Conservation (phyloP, 2,888 invertebrate species). For the Diarsia brunnea region DNA sequence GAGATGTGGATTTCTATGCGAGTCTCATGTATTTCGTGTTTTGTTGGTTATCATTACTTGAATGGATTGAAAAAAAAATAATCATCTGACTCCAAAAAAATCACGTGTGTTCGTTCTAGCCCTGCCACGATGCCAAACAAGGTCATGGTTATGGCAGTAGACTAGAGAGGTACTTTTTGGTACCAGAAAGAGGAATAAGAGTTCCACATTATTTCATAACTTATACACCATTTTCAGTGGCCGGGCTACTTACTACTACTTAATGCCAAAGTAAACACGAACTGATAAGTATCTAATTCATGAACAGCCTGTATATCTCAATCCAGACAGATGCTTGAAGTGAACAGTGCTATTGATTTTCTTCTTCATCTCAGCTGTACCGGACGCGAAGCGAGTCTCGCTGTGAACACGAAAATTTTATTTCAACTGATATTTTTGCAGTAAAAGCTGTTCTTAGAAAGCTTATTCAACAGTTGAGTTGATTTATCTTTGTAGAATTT, state of each 20-base stretch:
- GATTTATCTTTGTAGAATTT: background rate
- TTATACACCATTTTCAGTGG: no score
- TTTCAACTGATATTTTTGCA: slow-evolving; percentile 14
- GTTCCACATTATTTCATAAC: no score
- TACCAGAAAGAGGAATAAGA: no score
- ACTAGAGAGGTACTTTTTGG: no score
- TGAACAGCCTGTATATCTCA: slow-evolving; percentile 3
- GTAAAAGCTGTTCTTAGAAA: slow-evolving; percentile 4
- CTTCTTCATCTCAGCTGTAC: slow-evolving; percentile 26
- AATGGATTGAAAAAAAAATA: background rate
- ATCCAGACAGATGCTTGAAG: slow-evolving; percentile 30
- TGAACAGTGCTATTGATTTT: slow-evolving; percentile 57
- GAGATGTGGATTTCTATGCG: background rate
- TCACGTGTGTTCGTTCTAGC: no score
- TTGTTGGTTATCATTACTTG: background rate
- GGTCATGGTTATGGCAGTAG: no score
- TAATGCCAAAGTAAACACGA: background rate
- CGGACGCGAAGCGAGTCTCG: slow-evolving; percentile 19
- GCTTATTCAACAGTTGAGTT: slow-evolving; percentile 11
- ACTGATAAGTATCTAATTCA: background rate
- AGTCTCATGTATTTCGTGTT: background rate
- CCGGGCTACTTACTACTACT: no score
- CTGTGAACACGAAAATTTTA: slow-evolving; percentile 28
- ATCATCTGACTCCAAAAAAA: no score
- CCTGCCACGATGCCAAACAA: no score